Evolutionary conservation across 2,797 vertebrate genomes (phyloP), one percentile per base, ranked within the genome.

Genomic region (Echiichthys vipera): DNA sequence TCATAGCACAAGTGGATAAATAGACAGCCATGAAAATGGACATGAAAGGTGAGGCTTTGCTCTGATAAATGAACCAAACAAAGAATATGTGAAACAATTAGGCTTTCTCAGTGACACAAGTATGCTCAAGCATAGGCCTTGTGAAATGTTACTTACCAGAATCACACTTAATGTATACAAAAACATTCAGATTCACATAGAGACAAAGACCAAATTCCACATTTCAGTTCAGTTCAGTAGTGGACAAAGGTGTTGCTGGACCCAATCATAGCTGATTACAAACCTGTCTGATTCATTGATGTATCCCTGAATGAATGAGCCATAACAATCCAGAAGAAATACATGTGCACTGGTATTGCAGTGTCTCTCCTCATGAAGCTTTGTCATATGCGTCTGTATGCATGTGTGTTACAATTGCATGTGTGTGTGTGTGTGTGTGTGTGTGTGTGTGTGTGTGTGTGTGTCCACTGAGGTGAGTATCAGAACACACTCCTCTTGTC

Each of bases 401-500:
- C 13, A 5, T 20, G 50, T 46, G 72, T 50, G 63, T 45, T n/a
- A n/a, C n/a, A n/a, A n/a, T n/a, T n/a, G n/a, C n/a, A n/a, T 62
- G 65, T 15, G 45, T 46, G 51, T 15, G 5, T n/a, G 50, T 46
- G 75, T 49, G 63, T 46, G 51, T 58, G 67, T 65, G 50, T 22
- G 32, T 49, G 53, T 37, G 37, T 46, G 70, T 46, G 63, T 46
- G 51, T 58, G 67, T 63, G 43, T 24, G 32, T 47, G 74, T 57
- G 55, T 57, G 78, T 59, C 65, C 13, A 32, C 45, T 74, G 81
- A 88, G 86, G 87, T 89, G 89, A 91, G 85, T 84, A 90, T 92
- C 85, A 84, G 90, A 88, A 87, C 90, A 88, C 88, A 88, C 86
- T 88, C 78, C 83, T 89, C 85, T 88, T 89, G 89, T 92, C 91